Conservation (phyloP, 2,888 invertebrate species). For the Aradus depressus region DNA sequence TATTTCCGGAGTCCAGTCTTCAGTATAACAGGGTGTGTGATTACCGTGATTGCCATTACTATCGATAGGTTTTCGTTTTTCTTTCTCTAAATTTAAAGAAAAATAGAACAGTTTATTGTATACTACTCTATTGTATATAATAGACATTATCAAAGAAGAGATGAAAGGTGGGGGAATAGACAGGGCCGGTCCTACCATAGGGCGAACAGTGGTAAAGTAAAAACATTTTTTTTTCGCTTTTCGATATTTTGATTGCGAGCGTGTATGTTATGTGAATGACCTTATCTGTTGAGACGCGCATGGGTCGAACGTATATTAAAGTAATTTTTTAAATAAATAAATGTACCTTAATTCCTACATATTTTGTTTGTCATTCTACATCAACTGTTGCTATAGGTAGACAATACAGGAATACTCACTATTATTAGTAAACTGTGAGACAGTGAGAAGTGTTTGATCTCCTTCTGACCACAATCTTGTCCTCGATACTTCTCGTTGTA, state of each 20-base stretch:
- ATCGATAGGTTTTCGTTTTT: conserved; percentile 29
- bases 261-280: no score
- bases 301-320: background rate
- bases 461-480: conserved; percentile 38
- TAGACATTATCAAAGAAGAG: no score
- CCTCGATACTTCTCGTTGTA: conserved; percentile 27
- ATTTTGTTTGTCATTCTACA: background rate
- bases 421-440: conserved; percentile 22
- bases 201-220: no score
- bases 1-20: conserved; percentile 86
- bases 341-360: background rate
- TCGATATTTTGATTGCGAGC: no score
- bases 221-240: no score
- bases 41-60: conserved; percentile 38
- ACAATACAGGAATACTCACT: no score
- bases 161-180: no score
- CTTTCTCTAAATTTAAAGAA: conserved; percentile 25
- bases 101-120: conserved; percentile 5
- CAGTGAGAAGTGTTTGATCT: conserved; percentile 25
- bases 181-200: no score
- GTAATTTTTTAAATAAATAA: background rate
- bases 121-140: background rate
- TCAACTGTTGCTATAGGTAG: no score
- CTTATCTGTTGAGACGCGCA: no score
- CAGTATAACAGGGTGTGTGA: conserved; percentile 44